Conservation (phyloP, 2,888 invertebrate genomes). For the Mechanitis mazaeus region DNA sequence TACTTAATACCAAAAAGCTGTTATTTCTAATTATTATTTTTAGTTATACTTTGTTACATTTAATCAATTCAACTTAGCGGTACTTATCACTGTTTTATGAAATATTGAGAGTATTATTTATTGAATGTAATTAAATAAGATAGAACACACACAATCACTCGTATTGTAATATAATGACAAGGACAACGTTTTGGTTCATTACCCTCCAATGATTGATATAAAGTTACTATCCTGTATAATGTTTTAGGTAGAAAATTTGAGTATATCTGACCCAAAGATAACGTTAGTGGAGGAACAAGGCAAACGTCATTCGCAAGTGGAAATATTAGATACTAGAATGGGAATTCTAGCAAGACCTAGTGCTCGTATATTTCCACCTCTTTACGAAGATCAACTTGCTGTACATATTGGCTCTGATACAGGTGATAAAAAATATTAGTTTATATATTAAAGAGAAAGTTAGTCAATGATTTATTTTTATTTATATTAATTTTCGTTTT, state of each 20-base stretch:
- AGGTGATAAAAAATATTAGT: constrained; percentile 39
- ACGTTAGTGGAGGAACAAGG: constrained; percentile 84
- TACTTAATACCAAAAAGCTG: too few relatives aligned
- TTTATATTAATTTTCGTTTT: not conserved
- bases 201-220: constrained; percentile 21
- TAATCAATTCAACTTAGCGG: too few relatives aligned
- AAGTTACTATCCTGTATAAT: constrained; percentile 16
- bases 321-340: constrained; percentile 81
- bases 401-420: constrained; percentile 80
- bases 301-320: constrained; percentile 83
- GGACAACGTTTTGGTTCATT: constrained; percentile 21
- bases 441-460: too few relatives aligned
- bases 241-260: constrained; percentile 78
- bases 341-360: constrained; percentile 87
- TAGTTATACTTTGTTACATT: too few relatives aligned
- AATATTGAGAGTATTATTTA: not conserved
- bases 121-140: constrained; percentile 18
- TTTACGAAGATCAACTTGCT: constrained; percentile 88
- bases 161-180: constrained; percentile 17
- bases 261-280: constrained; percentile 78
- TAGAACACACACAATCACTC: constrained; percentile 12
- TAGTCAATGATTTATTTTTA: too few relatives aligned
- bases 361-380: constrained; percentile 87
- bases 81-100: too few relatives aligned
- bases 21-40: too few relatives aligned